These are phyloP conservation scores for Amazona guildingii DNA, from an alignment of 2,113 vertebrate species.

Conservation along the genomic window DNA sequence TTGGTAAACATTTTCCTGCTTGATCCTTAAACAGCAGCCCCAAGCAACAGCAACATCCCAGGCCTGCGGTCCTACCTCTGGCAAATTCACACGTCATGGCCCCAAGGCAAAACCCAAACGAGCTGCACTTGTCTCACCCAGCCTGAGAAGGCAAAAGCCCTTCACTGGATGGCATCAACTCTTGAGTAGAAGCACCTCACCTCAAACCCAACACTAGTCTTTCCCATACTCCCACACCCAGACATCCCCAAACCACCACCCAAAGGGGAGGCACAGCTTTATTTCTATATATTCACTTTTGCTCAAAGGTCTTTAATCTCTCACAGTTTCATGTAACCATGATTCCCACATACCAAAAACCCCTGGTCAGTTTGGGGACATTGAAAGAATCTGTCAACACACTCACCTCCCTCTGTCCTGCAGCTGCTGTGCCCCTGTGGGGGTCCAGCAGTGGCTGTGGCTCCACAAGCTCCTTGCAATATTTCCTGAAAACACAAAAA, in stretches of 20 bases:
- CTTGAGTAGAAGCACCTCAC: neutral
- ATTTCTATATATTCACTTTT: neutral
- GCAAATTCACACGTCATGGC: neutral
- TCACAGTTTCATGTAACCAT: neutral
- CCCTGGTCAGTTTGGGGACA: neutral
- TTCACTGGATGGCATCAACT: neutral
- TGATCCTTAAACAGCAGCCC: neutral
- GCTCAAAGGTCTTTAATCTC: neutral
- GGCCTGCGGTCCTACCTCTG: neutral
- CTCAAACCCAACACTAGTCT: neutral
- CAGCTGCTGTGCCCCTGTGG: neutral
- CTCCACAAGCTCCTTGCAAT: slow-evolving; percentile 18
- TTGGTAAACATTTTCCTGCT: neutral
- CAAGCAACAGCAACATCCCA: neutral
- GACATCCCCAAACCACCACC: neutral
- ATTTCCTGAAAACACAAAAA: slow-evolving; percentile 64
- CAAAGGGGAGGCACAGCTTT: neutral
- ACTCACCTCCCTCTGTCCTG: slow-evolving; percentile 56
- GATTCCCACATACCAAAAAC: neutral
- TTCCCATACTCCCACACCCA: neutral
- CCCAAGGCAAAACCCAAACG: neutral
- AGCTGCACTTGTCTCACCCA: neutral
- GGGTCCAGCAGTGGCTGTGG: neutral
- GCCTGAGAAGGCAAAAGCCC: neutral
- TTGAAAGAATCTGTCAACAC: neutral